phyloP scores from a whole-genome alignment of 2,113 vertebrate species.

The Stigmatopora nigra region DNA sequence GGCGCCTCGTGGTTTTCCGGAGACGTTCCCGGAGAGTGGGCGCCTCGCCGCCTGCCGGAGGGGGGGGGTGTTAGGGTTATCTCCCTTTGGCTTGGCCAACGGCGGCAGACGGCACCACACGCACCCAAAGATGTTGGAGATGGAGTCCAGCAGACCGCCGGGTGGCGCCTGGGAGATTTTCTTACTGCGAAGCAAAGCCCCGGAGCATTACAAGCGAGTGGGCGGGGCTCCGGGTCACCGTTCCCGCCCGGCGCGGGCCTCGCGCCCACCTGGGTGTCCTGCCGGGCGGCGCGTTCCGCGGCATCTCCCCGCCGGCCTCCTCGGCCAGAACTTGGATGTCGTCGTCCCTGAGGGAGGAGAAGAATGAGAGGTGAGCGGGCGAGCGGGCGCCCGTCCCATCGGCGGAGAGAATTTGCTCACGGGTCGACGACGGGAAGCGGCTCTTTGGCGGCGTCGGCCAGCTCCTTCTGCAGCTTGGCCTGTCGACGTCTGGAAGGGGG shows the following conservation, averaged over 20 bases:
- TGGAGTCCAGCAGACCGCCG: slow-evolving; percentile 89
- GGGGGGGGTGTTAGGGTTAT: no score
- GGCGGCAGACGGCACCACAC: slow-evolving; percentile 38
- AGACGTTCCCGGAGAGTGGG: slow-evolving; percentile 75
- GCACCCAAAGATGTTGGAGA: slow-evolving; percentile 97
- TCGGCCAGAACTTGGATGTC: slow-evolving; percentile 92
- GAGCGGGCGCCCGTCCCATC: neutral
- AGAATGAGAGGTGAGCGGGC: neutral
- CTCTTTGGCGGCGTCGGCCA: slow-evolving; percentile 96
- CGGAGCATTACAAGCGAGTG: no score
- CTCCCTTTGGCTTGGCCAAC: no score
- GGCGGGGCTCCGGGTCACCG: no score
- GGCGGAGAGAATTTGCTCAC: slow-evolving; percentile 70
- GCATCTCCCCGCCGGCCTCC: slow-evolving; percentile 77
- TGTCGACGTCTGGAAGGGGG: slow-evolving; percentile 76
- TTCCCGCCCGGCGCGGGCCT: no score
- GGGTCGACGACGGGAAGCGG: slow-evolving; percentile 86
- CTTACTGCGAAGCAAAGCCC: slow-evolving; percentile 68
- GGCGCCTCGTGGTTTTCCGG: slow-evolving; percentile 73
- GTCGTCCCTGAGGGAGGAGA: slow-evolving; percentile 77
- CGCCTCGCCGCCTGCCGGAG: slow-evolving; percentile 76
- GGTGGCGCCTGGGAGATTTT: slow-evolving; percentile 80
- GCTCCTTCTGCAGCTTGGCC: slow-evolving; percentile 91
- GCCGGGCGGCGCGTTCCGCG: slow-evolving; percentile 68
- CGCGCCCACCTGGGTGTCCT: slow-evolving; percentile 73